These are phyloP conservation scores for Eupsittula cactorum DNA, from an alignment of 2,113 vertebrate genomes.

Conservation along the genomic window DNA sequence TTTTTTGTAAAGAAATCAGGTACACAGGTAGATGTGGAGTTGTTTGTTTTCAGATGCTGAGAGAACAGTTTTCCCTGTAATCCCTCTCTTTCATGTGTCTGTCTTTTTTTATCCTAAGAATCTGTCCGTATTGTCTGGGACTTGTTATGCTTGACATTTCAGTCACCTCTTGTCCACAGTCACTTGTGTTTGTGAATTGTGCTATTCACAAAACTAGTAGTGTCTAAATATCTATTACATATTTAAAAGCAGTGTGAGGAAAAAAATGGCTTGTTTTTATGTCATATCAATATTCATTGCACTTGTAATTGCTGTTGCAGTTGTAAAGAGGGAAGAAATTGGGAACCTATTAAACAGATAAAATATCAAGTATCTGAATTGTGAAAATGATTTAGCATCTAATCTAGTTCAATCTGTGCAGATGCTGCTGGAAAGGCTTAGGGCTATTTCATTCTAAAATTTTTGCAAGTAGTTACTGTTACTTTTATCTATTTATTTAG, in stretches of 20 bases:
- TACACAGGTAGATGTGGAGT: background rate
- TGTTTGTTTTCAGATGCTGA: background rate
- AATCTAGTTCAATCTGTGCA: slow-evolving; percentile 26
- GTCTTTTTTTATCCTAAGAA: background rate
- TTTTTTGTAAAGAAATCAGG: background rate
- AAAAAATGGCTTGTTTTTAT: background rate
- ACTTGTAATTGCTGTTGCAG: background rate
- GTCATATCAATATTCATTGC: slow-evolving; percentile 6
- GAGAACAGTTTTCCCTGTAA: background rate
- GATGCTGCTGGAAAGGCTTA: slow-evolving; percentile 5
- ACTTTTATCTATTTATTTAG: background rate
- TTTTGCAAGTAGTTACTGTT: background rate
- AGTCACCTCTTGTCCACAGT: background rate
- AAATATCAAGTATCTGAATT: slow-evolving; percentile 35
- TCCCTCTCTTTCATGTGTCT: background rate
- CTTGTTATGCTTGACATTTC: background rate
- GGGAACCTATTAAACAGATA: slow-evolving; percentile 11
- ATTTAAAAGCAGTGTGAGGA: background rate
- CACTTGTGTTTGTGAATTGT: background rate
- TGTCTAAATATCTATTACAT: background rate
- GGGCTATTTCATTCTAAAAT: background rate
- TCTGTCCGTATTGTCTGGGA: background rate
- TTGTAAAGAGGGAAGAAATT: slow-evolving; percentile 21
- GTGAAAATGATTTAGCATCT: slow-evolving; percentile 37
- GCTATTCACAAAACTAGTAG: background rate